These are phyloP conservation scores for Yponomeuta cagnagella DNA, from an alignment of 2,888 invertebrate genomes.

Conservation along the genomic window DNA sequence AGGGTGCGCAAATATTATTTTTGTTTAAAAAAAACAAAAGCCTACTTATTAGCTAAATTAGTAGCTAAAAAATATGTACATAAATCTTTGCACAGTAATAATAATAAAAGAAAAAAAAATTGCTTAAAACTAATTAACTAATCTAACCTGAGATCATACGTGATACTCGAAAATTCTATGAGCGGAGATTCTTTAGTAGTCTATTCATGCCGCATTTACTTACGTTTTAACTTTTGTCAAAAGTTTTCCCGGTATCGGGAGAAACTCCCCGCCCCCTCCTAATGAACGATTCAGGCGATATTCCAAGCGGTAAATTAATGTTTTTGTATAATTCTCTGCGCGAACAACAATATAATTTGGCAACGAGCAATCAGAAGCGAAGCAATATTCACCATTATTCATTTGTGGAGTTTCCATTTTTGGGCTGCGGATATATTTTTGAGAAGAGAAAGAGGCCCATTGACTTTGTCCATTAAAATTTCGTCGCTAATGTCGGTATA, in stretches of 20 bases:
- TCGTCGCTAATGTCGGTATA: too few species aligned
- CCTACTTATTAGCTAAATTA: too few species aligned
- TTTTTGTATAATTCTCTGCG: slow-evolving; percentile 57
- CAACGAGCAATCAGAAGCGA: slow-evolving; percentile 22
- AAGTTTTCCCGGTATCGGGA: slow-evolving; percentile 45
- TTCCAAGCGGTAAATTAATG: slow-evolving; percentile 54
- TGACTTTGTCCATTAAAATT: too few species aligned
- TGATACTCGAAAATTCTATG: background rate
- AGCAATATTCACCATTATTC: slow-evolving; percentile 14
- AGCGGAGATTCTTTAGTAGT: background rate
- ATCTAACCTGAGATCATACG: too few species aligned
- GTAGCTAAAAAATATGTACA: too few species aligned
- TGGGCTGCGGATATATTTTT: background rate
- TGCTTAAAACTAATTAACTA: too few species aligned
- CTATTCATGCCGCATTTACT: slow-evolving; percentile 50
- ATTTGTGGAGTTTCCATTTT: background rate
- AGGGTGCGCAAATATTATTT: too few species aligned
- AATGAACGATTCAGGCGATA: slow-evolving; percentile 62
- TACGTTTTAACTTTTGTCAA: slow-evolving; percentile 64
- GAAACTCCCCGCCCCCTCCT: slow-evolving; percentile 43
- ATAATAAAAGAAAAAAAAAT: too few species aligned
- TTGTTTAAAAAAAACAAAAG: too few species aligned
- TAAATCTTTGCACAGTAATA: too few species aligned
- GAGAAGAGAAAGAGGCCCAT: too few species aligned
- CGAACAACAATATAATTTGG: slow-evolving; percentile 39